These are phyloP conservation scores for Cephus runcator DNA, from an alignment of 2,888 invertebrate genomes.

Conservation along the genomic window DNA sequence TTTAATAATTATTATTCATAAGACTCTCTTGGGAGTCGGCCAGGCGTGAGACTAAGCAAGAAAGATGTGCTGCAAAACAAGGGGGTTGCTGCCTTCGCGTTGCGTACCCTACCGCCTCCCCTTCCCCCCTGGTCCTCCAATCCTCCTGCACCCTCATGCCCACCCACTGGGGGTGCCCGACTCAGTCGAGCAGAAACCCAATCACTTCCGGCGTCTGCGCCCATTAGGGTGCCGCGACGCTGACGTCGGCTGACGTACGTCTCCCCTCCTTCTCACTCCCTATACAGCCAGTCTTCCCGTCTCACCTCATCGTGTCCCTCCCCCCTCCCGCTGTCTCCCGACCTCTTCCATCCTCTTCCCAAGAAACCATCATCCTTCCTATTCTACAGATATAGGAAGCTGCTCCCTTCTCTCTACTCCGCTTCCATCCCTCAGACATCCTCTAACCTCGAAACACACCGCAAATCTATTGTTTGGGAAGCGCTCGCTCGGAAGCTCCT, in stretches of 20 bases:
- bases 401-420: conserved; percentile 24
- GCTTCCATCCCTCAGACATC: conserved; percentile 28
- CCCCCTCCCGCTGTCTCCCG: conserved; percentile 19
- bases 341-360: conserved; percentile 1
- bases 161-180: conserved; percentile 58
- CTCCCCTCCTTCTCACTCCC: conserved; percentile 24
- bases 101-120: conserved; percentile 22
- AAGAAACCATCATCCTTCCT: conserved; percentile 21
- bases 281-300: conserved; percentile 13
- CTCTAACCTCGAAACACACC: conserved; percentile 53
- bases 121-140: conserved; percentile 25
- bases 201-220: conserved; percentile 72
- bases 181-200: conserved; percentile 70
- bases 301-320: conserved; percentile 6
- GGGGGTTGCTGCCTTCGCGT: conserved; percentile 28
- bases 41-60: conserved; percentile 61
- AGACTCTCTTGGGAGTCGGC: conserved; percentile 55
- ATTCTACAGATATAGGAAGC: conserved; percentile 24
- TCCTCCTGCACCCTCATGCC: conserved; percentile 25
- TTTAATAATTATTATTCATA: conserved; percentile 65
- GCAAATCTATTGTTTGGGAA: conserved; percentile 62
- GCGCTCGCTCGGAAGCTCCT: conserved; percentile 54
- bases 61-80: conserved; percentile 63
- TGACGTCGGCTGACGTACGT: conserved; percentile 65
- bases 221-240: conserved; percentile 69